Percentiles rank a stretch among this genome's conserved stretches.
These are phyloP conservation scores for Pseudopipra pipra DNA, from an alignment of 2,113 vertebrate species.

Conservation along the genomic window DNA sequence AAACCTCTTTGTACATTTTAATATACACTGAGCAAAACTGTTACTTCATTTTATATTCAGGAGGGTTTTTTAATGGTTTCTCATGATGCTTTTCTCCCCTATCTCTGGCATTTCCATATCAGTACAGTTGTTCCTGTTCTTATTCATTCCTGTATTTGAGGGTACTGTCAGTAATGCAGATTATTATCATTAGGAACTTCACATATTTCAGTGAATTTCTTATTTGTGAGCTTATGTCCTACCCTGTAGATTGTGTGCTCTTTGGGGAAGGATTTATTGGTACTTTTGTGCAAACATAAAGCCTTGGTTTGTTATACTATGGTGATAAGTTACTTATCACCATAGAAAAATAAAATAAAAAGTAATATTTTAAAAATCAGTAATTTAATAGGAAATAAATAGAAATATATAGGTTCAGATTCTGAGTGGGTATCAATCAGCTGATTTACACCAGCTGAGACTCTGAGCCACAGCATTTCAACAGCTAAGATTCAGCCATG, in stretches of 20 bases:
- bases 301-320: background rate
- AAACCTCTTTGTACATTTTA: background rate
- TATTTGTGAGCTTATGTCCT: background rate
- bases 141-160: background rate
- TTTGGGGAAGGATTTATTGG: background rate
- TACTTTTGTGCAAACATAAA: background rate
- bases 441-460: background rate
- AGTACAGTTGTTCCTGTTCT: background rate
- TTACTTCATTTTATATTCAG: background rate
- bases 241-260: background rate
- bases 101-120: background rate
- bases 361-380: background rate
- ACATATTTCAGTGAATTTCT: background rate
- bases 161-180: background rate
- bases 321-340: background rate
- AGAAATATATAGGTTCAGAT: background rate
- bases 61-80: background rate
- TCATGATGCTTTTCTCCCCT: rapidly evolving
- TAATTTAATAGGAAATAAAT: background rate
- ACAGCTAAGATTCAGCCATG: background rate
- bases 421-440: background rate
- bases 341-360: background rate
- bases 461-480: background rate
- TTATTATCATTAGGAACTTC: background rate
- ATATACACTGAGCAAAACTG: background rate